A percentile compares a stretch with the other conserved stretches of the same genome.
phyloP scores from a whole-genome alignment of 2,888 invertebrate genomes.

The Drosophila picticornis region DNA sequence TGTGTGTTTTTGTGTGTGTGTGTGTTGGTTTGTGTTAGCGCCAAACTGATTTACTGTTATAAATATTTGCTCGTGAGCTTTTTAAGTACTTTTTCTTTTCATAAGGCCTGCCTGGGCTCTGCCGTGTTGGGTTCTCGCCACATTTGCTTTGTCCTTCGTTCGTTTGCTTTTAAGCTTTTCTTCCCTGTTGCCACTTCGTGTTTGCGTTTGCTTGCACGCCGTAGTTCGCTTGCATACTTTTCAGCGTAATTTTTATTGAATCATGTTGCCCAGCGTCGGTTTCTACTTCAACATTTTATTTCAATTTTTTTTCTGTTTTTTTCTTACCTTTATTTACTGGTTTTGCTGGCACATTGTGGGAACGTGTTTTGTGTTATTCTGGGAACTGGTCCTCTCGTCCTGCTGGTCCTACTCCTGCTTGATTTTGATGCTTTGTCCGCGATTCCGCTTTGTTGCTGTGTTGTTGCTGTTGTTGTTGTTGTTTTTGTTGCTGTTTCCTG shows the following conservation, averaged over 20 bases:
- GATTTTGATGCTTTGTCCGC: constrained; percentile 25
- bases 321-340: constrained; percentile 48
- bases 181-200: constrained; percentile 22
- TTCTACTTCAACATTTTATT: constrained; percentile 22
- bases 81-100: constrained; percentile 77
- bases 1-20: constrained; percentile 16
- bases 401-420: constrained; percentile 11
- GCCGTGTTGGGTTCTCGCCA: constrained; percentile 48
- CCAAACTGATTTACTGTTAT: constrained; percentile 81
- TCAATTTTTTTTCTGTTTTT: constrained; percentile 10
- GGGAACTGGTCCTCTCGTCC: constrained; percentile 12
- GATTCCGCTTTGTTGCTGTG: constrained; percentile 22
- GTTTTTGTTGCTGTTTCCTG: constrained; percentile 21
- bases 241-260: constrained; percentile 79
- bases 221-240: constrained; percentile 72
- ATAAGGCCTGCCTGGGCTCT: constrained; percentile 28
- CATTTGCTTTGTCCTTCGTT: constrained; percentile 64
- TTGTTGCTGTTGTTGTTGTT: constrained; percentile 24
- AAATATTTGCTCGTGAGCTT: constrained; percentile 80
- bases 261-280: constrained; percentile 62
- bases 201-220: constrained; percentile 33
- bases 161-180: constrained; percentile 1
- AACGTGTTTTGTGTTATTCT: constrained; percentile 46
- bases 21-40: constrained; percentile 59
- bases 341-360: constrained; percentile 47